These are phyloP conservation scores for Hesperia comma DNA, from an alignment of 2,888 invertebrate genomes.

Conservation along the genomic window DNA sequence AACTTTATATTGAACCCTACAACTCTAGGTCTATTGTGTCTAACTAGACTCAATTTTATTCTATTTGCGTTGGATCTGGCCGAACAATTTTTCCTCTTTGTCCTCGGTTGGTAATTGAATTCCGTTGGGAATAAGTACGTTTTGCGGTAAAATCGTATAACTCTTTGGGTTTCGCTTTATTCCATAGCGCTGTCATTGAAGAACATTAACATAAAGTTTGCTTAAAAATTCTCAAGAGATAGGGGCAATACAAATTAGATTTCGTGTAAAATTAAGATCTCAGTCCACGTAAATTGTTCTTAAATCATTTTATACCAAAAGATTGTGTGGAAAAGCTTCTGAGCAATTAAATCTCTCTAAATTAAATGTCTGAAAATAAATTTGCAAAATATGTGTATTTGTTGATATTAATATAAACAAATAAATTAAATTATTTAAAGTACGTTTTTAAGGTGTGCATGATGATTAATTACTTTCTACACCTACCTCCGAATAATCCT, in stretches of 20 bases:
- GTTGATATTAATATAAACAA: too few relatives aligned
- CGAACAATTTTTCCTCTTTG: constrained; percentile 50
- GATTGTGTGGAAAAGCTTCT: too few relatives aligned
- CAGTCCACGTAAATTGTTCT: too few relatives aligned
- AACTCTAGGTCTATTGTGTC: constrained; percentile 24
- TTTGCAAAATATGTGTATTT: too few relatives aligned
- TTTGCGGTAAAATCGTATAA: constrained; percentile 45
- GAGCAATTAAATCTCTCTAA: too few relatives aligned
- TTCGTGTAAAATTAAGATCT: constrained; percentile 1
- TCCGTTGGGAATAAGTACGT: constrained; percentile 49
- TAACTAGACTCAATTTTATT: constrained; percentile 46
- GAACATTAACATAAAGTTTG: constrained; percentile 39
- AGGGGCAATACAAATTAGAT: constrained; percentile 18
- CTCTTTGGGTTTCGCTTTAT: constrained; percentile 42
- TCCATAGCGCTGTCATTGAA: constrained; percentile 33
- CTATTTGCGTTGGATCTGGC: constrained; percentile 45
- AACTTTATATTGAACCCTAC: constrained; percentile 43
- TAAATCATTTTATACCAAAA: too few relatives aligned
- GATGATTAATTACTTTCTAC: too few relatives aligned
- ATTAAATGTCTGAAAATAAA: too few relatives aligned
- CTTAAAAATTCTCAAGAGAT: constrained; percentile 21
- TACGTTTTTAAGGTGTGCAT: too few relatives aligned
- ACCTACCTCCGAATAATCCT: too few relatives aligned
- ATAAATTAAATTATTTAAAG: too few relatives aligned
- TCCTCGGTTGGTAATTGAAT: constrained; percentile 50